Conservation (phyloP, 2,797 vertebrate genomes). For the Myotis myotis region DNA sequence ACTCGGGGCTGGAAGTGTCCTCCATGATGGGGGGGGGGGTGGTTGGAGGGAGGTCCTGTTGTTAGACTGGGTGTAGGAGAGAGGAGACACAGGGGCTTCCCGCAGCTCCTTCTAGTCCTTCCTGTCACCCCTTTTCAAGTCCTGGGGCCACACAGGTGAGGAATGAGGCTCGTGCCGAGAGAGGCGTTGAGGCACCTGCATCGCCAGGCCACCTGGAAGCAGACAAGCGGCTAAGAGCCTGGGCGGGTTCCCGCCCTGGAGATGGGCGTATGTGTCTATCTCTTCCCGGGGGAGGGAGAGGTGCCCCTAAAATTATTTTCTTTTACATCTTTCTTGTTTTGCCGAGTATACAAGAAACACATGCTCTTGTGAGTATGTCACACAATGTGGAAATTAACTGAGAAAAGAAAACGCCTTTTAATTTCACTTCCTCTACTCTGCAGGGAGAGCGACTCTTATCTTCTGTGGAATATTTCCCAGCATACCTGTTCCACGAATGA, state of each 20-base stretch:
- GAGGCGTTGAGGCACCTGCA: background rate
- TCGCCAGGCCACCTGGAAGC: background rate
- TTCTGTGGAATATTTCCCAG: background rate
- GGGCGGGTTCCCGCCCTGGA: background rate
- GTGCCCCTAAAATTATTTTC: background rate
- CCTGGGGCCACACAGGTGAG: background rate
- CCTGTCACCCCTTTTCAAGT: background rate
- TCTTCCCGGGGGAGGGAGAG: background rate
- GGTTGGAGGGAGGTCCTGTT: background rate
- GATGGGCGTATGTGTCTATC: background rate
- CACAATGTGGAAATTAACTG: background rate
- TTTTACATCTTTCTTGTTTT: background rate
- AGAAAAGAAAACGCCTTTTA: background rate
- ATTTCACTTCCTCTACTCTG: background rate
- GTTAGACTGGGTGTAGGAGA: background rate
- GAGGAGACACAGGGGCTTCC: background rate
- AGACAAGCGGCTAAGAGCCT: background rate
- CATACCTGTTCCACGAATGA: background rate
- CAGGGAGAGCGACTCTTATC: background rate
- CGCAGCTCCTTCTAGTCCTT: background rate
- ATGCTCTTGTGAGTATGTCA: background rate
- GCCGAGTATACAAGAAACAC: background rate
- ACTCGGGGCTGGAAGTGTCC: background rate
- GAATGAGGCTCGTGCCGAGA: background rate
- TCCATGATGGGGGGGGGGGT: fast-evolving